Conservation (phyloP, 2,888 invertebrate species). For the Poecilus cupreus region DNA sequence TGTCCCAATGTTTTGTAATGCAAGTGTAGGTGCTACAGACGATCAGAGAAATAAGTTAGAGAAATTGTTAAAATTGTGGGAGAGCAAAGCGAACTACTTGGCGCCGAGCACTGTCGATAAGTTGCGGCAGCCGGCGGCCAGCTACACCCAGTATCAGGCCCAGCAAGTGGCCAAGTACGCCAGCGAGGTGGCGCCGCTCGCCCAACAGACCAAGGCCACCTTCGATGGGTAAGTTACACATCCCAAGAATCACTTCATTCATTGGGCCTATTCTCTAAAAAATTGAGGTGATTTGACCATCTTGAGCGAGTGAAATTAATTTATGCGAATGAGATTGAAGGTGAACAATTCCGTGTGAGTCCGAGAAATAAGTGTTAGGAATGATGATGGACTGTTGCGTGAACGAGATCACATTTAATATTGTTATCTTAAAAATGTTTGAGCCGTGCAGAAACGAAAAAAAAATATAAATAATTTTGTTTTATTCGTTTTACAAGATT, state of each 20-base stretch:
- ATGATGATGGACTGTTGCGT: no score
- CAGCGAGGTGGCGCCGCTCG: constrained; percentile 84
- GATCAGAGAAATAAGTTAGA: constrained; percentile 94
- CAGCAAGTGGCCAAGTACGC: constrained; percentile 88
- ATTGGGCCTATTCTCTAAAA: background rate
- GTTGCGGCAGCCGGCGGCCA: constrained; percentile 89
- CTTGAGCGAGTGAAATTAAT: no score
- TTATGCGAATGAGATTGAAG: no score
- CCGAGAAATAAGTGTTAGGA: no score
- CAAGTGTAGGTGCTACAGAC: constrained; percentile 88
- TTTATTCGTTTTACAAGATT: no score
- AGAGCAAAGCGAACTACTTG: constrained; percentile 94
- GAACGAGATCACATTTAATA: no score
- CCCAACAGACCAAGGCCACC: constrained; percentile 87
- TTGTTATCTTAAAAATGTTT: no score
- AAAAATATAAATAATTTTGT: no score
- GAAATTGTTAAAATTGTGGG: constrained; percentile 96
- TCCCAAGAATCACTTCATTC: no score
- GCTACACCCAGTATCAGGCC: constrained; percentile 93
- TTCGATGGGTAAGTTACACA: constrained; percentile 80
- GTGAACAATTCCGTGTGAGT: no score
- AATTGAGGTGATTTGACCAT: no score
- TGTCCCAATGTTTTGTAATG: constrained; percentile 98
- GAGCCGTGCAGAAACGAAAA: no score
- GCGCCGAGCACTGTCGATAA: constrained; percentile 88